Conservation (phyloP, 2,797 vertebrate species). For the Antrozous pallidus region DNA sequence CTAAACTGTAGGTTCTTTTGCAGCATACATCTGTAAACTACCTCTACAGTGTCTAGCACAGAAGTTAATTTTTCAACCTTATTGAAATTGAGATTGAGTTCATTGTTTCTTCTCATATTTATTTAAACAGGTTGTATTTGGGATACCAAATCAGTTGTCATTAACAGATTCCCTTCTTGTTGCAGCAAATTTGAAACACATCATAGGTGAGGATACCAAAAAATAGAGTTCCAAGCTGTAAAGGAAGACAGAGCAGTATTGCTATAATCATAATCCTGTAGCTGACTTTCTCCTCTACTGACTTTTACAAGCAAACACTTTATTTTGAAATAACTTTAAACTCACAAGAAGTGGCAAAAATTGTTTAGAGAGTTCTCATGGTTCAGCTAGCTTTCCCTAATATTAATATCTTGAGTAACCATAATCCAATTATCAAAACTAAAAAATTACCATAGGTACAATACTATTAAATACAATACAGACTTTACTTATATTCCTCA, state of each 20-base stretch:
- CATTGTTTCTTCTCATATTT: constrained; percentile 19
- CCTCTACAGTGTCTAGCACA: neutral
- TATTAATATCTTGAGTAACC: constrained; percentile 13
- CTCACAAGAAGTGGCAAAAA: constrained; percentile 4
- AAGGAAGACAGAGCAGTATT: neutral
- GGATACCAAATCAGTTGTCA: constrained; percentile 40
- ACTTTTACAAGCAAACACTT: neutral
- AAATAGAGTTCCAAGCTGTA: neutral
- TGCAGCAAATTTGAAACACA: neutral
- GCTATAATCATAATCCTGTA: neutral
- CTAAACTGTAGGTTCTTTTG: neutral
- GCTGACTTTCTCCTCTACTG: neutral
- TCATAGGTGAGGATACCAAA: neutral
- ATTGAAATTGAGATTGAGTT: neutral
- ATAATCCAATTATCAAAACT: constrained; percentile 16
- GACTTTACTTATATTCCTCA: constrained; percentile 19
- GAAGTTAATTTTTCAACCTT: neutral
- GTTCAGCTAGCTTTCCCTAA: neutral
- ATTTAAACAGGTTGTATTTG: constrained; percentile 29
- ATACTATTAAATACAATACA: constrained; percentile 40
- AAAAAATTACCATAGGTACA: constrained; percentile 14
- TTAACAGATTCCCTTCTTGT: neutral
- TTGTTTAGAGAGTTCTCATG: neutral
- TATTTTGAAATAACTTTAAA: constrained; percentile 20
- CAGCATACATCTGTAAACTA: neutral